These are phyloP conservation scores for Phaetusa simplex DNA, from an alignment of 2,113 vertebrate genomes.

Conservation along the genomic window DNA sequence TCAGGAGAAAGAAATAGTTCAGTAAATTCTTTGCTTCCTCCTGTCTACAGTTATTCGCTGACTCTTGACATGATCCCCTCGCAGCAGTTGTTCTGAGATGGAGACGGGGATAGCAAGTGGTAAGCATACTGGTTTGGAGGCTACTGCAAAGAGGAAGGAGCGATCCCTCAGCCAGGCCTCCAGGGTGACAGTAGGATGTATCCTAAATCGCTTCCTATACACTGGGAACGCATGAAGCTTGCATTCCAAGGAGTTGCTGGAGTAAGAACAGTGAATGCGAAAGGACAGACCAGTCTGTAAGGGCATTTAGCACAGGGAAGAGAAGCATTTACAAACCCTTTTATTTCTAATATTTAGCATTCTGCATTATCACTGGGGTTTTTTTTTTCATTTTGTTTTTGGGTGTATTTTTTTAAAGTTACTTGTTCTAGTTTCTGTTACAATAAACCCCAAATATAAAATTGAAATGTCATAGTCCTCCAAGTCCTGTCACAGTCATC, in stretches of 20 bases:
- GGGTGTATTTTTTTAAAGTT: background rate
- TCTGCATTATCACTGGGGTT: background rate
- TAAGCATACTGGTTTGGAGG: background rate
- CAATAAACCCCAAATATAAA: background rate
- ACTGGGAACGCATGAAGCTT: background rate
- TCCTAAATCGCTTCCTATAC: background rate
- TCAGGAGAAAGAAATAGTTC: background rate
- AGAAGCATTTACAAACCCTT: background rate
- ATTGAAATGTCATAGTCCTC: background rate
- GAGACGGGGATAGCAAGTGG: background rate
- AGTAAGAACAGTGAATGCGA: background rate
- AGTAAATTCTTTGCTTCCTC: background rate
- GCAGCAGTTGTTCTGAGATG: background rate
- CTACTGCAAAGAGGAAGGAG: background rate
- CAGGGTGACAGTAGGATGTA: background rate
- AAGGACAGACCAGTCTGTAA: background rate
- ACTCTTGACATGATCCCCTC: background rate
- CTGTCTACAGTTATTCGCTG: background rate
- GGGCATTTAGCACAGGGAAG: background rate
- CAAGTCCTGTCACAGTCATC: background rate
- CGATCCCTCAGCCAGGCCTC: background rate
- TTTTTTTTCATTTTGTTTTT: background rate
- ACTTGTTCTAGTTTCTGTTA: background rate
- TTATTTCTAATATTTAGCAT: background rate
- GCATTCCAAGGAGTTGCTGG: background rate